Conservation (phyloP, 2,888 invertebrate species). For the Hyposoter dolosus region DNA sequence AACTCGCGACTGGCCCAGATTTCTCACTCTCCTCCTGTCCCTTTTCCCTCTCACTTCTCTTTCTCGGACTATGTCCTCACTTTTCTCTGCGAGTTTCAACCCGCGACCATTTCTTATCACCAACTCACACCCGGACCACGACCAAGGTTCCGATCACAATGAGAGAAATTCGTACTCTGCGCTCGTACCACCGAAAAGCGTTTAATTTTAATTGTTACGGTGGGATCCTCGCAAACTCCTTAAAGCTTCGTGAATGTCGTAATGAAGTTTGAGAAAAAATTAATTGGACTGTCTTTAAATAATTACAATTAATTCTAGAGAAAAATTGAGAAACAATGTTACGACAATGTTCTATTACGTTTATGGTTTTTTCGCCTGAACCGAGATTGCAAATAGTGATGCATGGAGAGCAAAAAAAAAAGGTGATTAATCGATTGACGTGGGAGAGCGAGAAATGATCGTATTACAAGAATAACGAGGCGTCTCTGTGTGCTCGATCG, state of each 20-base stretch:
- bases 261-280: not conserved
- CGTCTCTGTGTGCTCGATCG: slow-evolving; percentile 24
- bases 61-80: slow-evolving; percentile 19
- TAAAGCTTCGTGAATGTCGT: not conserved
- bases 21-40: slow-evolving; percentile 40
- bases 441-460: slow-evolving; percentile 33
- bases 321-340: slow-evolving; percentile 11
- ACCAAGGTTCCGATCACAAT: not conserved
- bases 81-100: slow-evolving; percentile 12
- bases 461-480: slow-evolving; percentile 44
- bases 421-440: slow-evolving; percentile 38
- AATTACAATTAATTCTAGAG: not conserved
- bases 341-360: slow-evolving; percentile 19
- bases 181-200: not conserved
- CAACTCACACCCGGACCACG: not conserved
- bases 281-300: not conserved
- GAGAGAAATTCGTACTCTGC: not conserved
- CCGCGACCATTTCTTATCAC: slow-evolving; percentile 10
- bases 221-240: not conserved
- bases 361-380: slow-evolving; percentile 36
- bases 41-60: slow-evolving; percentile 39
- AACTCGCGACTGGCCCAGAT: slow-evolving; percentile 40
- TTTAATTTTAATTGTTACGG: not conserved
- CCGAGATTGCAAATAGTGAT: slow-evolving; percentile 24
- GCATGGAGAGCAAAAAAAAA: slow-evolving; percentile 10